Evolutionary conservation across 2,888 invertebrate species (phyloP).

Genomic region (Drosophila mettleri): DNA sequence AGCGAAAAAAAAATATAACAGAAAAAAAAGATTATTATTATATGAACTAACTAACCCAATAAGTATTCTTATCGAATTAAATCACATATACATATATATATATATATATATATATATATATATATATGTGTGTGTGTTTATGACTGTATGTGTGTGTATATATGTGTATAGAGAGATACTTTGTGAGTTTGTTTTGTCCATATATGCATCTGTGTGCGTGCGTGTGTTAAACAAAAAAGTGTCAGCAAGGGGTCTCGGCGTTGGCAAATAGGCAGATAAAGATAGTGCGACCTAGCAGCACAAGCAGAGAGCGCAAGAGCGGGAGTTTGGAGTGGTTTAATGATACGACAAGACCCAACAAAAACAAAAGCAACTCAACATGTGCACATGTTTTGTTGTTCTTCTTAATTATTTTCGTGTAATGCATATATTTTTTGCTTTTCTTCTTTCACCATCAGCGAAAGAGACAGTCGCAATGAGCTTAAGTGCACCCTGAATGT

Average conservation of each 20-base stretch:
- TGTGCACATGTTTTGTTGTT: constrained; percentile 42
- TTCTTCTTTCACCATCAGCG: constrained; percentile 1
- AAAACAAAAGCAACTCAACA: constrained; percentile 15
- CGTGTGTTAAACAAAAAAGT: constrained; percentile 51
- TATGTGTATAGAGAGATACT: no score
- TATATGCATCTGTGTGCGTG: constrained; percentile 10
- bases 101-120: neutral
- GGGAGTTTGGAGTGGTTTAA: neutral
- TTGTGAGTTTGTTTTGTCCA: constrained; percentile 34
- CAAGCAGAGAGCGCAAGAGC: neutral
- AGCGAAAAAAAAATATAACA: constrained; percentile 24
- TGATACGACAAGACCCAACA: constrained; percentile 17
- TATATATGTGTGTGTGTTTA: constrained; percentile 28
- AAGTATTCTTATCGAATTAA: constrained; percentile 78
- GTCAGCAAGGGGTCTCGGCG: constrained; percentile 66
- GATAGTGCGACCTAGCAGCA: constrained; percentile 20
- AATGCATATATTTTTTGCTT: constrained; percentile 28
- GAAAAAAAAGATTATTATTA: constrained; percentile 60
- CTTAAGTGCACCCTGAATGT: constrained; percentile 25
- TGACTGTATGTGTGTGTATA: constrained; percentile 20
- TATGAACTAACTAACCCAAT: constrained; percentile 80
- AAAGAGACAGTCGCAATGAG: constrained; percentile 5
- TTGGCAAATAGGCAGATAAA: constrained; percentile 47
- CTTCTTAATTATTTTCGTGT: constrained; percentile 25
- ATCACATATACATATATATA: constrained; percentile 46